These are phyloP conservation scores for Pyralis farinalis DNA, from an alignment of 2,888 invertebrate genomes.

Conservation along the genomic window DNA sequence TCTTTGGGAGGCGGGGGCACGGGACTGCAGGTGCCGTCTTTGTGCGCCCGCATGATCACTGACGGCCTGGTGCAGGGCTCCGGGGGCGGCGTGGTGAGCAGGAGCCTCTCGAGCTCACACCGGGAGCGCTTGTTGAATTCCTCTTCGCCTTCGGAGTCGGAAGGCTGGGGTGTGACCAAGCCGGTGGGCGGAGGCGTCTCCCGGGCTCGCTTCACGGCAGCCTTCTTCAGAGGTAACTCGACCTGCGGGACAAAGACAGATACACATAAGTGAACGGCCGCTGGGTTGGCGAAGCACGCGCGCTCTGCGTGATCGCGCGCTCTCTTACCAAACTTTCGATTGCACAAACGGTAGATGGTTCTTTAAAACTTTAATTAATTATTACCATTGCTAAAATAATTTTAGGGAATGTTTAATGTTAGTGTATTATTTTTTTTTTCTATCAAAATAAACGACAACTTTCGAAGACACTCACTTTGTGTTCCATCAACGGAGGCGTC, in stretches of 20 bases:
- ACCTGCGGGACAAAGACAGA: conserved; percentile 70
- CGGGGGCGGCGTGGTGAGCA: conserved; percentile 81
- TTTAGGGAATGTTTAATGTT: conserved; percentile 19
- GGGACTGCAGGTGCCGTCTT: conserved; percentile 87
- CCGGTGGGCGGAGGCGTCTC: conserved; percentile 57
- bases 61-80: conserved; percentile 81
- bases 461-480: conserved; percentile 68
- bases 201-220: conserved; percentile 55
- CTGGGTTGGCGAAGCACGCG: conserved; percentile 55
- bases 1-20: conserved; percentile 56
- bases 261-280: conserved; percentile 66
- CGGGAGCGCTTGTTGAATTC: conserved; percentile 65
- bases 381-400: conserved; percentile 13
- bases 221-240: conserved; percentile 66
- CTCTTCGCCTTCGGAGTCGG: conserved; percentile 90
- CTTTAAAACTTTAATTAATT: conserved; percentile 13
- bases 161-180: conserved; percentile 90
- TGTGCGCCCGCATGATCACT: conserved; percentile 93
- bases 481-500: conserved; percentile 85
- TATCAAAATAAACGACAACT: conserved; percentile 19
- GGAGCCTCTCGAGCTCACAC: conserved; percentile 77
- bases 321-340: conserved; percentile 58
- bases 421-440: conserved; percentile 12
- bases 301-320: conserved; percentile 62
- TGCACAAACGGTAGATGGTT: conserved; percentile 46